These are phyloP conservation scores for Empis livida DNA, from an alignment of 2,888 invertebrate species.

Conservation along the genomic window DNA sequence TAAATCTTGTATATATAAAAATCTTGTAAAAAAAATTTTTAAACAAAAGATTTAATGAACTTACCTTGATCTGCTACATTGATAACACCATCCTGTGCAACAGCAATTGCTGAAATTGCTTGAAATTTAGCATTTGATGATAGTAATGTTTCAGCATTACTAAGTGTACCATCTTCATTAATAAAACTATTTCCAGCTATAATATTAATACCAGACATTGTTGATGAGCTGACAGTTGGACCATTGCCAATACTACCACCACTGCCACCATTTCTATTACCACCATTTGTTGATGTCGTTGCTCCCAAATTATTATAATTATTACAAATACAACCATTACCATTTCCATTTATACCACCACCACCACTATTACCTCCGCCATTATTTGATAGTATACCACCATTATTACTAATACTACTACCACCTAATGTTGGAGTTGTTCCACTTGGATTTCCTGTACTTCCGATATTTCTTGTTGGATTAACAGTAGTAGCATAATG, in stretches of 20 bases:
- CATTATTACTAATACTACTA: conserved; percentile 29
- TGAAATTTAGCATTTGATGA: conserved; percentile 86
- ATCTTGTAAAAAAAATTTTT: conserved; percentile 4
- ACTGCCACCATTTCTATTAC: conserved; percentile 17
- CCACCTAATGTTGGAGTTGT: conserved; percentile 19
- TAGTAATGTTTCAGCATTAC: conserved; percentile 70
- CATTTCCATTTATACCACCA: too few relatives aligned
- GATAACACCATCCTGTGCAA: conserved; percentile 90
- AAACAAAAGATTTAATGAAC: conserved; percentile 15
- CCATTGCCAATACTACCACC: conserved; percentile 25
- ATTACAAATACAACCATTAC: too few relatives aligned
- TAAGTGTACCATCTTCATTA: conserved; percentile 36
- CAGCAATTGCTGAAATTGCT: conserved; percentile 77
- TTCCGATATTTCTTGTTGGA: conserved; percentile 21
- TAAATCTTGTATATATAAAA: too few relatives aligned
- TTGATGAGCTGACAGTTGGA: conserved; percentile 11
- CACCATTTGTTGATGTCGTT: conserved; percentile 26
- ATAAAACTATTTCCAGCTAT: conserved; percentile 13
- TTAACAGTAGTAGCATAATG: conserved; percentile 21
- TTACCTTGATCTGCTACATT: conserved; percentile 90
- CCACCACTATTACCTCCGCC: too few relatives aligned
- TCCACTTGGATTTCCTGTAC: conserved; percentile 20
- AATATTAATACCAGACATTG: conserved; percentile 2
- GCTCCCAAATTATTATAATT: conserved; percentile 11
- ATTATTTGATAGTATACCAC: conserved; percentile 20